Evolutionary conservation across 2,888 invertebrate genomes (phyloP), one percentile per base, ranked within the genome.

Genomic region (Pristionchus exspectatus): DNA sequence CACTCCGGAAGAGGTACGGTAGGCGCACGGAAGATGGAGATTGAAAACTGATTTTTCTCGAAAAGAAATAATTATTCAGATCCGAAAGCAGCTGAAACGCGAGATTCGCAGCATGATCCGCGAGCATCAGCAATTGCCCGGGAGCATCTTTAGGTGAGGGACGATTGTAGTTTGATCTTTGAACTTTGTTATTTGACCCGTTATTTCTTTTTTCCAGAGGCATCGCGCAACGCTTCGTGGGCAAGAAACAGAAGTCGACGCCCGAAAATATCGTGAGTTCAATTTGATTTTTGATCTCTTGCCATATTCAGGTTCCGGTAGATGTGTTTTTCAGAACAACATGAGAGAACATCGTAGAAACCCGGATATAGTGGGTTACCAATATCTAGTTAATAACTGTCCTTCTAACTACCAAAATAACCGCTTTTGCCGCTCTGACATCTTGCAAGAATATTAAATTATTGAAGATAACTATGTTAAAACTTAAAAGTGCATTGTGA

Each of bases 41-140:
- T 74, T n/a, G 54, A 56, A 0, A 72, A 30, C n/a, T 50, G 50
- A 69, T 18, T 69, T 86, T 85, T 77, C 18, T 18, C 33, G 9
- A 69, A 38, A 44, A 33, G 10, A 2, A 3, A 24, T 30, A 2
- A 44, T 27, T 87, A 10, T 69, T 63, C 27, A 93, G 93, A 92
- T 93, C 44, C 91, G 93, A 30, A 91, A 91, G 81, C 88, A 90
- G 30, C 90, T 93, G 16, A 93, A 93, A 90, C 83, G 91, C 9
- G 93, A 94, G 91, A 93, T 94, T 66, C 91, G 92, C 24, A 86
- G 91, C 21, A 90, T 95, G 91, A 95, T 95, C 87, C 91, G 92
- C 21, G 92, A 93, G 87, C 94, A 95, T 91, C 95, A 95, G 90
- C 90, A 92, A 24, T 91, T 95, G 38, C 95, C 95, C 2, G 95